Percentiles rank a stretch among this genome's conserved stretches.
phyloP scores from a whole-genome alignment of 2,888 invertebrate species.

The Athalia cordata region DNA sequence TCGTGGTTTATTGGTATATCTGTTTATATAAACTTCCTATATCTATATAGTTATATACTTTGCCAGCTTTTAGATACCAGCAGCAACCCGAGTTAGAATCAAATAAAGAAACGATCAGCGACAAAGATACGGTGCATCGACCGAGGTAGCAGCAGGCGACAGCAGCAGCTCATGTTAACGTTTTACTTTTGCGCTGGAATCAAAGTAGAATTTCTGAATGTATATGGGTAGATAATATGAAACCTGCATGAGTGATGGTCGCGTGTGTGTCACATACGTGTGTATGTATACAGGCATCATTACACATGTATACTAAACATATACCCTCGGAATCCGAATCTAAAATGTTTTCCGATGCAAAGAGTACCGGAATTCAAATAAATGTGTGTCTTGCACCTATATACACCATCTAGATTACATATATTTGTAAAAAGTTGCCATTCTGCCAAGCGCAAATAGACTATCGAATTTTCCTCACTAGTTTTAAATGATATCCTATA shows the following conservation, averaged over 20 bases:
- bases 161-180: neutral
- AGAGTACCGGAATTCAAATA: constrained; percentile 6
- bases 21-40: neutral
- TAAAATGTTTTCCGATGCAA: constrained; percentile 17
- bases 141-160: neutral
- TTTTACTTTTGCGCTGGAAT: neutral
- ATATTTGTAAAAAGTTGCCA: no score
- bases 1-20: neutral
- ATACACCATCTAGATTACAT: no score
- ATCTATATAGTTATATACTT: neutral
- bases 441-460: no score
- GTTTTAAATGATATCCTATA: no score
- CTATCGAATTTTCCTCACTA: no score
- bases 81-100: neutral
- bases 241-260: no score
- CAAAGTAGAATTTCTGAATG: neutral
- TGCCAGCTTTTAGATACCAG: neutral
- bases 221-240: no score
- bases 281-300: neutral
- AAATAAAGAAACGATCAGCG: constrained; percentile 23
- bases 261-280: neutral
- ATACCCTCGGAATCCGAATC: neutral
- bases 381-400: neutral
- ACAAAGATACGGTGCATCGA: neutral
- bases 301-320: neutral